Evolutionary conservation across 2,888 invertebrate genomes (phyloP).

Genomic region (Conistra vaccinii): DNA sequence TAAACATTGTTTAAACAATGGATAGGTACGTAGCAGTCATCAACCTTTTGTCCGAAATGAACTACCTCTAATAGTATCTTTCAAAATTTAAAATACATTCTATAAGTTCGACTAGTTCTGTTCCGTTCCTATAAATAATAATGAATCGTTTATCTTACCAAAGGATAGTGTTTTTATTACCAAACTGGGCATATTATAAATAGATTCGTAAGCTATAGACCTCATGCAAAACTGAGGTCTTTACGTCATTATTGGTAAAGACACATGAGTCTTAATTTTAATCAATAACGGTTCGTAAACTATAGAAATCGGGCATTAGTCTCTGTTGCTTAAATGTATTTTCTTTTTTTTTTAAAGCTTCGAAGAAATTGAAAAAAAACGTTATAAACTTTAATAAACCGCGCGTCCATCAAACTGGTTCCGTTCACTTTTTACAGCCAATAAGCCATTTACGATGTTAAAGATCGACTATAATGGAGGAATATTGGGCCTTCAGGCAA

Average conservation of each 20-base stretch:
- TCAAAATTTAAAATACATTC: background rate
- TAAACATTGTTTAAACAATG: conserved; percentile 35
- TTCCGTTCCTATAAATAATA: too few species aligned
- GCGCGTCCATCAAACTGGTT: background rate
- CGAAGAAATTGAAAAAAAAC: background rate
- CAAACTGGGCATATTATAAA: too few species aligned
- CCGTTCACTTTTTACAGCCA: conserved; percentile 40
- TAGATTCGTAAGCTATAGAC: too few species aligned
- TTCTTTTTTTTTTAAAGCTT: background rate
- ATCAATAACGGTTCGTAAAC: too few species aligned
- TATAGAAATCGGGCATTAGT: too few species aligned
- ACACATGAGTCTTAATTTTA: too few species aligned
- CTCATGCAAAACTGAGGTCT: too few species aligned
- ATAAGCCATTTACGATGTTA: conserved; percentile 36
- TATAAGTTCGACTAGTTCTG: background rate
- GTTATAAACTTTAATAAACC: conserved; percentile 7
- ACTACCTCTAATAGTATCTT: conserved; percentile 9
- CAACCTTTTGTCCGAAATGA: conserved; percentile 16
- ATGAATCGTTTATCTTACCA: too few species aligned
- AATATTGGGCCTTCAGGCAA: background rate
- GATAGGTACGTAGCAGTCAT: background rate
- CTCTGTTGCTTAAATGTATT: background rate
- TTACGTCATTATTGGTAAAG: too few species aligned
- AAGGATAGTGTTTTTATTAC: too few species aligned
- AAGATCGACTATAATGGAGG: conserved; percentile 20